These are phyloP conservation scores for Hippoglossus stenolepis DNA, from an alignment of 2,113 vertebrate species.

Conservation along the genomic window DNA sequence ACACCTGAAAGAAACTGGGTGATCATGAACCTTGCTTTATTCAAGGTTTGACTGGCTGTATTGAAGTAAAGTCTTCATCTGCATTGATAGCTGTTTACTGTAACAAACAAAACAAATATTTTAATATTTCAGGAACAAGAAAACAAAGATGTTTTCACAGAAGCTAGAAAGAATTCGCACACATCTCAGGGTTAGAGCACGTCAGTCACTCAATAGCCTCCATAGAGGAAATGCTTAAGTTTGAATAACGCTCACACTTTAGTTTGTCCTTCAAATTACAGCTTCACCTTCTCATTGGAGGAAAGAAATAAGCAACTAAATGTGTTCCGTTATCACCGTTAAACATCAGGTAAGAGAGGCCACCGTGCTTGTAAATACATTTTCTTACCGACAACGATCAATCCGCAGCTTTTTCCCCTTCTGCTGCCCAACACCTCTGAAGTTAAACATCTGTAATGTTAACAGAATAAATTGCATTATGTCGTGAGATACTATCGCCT, in stretches of 20 bases:
- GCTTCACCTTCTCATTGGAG: too few species aligned
- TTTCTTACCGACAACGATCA: slow-evolving; percentile 73
- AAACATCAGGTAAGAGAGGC: slow-evolving; percentile 11
- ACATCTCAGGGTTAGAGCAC: neutral
- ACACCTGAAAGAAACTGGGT: too few species aligned
- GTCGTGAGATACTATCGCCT: slow-evolving; percentile 82
- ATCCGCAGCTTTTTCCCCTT: slow-evolving; percentile 21
- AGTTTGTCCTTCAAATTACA: neutral
- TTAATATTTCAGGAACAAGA: neutral
- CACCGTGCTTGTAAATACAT: slow-evolving; percentile 51
- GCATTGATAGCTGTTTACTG: too few species aligned
- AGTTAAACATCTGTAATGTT: slow-evolving; percentile 83
- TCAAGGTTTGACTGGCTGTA: too few species aligned
- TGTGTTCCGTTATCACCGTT: too few species aligned
- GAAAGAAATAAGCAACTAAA: too few species aligned
- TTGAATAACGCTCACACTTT: too few species aligned
- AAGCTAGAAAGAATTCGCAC: neutral
- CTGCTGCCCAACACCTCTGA: slow-evolving; percentile 64
- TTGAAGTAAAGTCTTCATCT: too few species aligned
- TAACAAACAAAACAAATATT: neutral
- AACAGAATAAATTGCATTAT: slow-evolving; percentile 85
- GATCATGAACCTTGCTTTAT: too few species aligned
- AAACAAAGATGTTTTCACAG: neutral
- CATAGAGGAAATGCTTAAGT: too few species aligned
- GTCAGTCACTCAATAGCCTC: neutral